Evolutionary conservation across 2,113 vertebrate genomes (phyloP), one percentile per base, ranked within the genome.

Genomic region (Bubo bubo): DNA sequence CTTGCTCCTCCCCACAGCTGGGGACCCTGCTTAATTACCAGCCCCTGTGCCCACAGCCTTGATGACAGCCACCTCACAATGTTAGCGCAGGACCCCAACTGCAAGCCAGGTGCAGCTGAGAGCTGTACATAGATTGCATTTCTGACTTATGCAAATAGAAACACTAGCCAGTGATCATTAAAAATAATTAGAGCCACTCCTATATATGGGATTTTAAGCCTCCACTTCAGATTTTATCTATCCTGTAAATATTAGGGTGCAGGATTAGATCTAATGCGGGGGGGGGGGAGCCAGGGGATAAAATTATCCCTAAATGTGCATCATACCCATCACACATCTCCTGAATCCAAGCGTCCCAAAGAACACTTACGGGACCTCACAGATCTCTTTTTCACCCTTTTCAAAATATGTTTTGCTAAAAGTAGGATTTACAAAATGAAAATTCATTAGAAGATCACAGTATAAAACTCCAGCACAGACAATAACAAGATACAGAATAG

Each of bases 211-310:
- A n/a, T 55, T 68, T 89, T 8, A 53, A 85, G 16, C 47, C 10
- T 45, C 70, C 19, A 16, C 32, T 47, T 74, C 59, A 30, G 37
- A 55, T 52, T 73, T 70, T 74, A 22, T 26, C n/a, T 22, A 3
- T 14, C 34, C 26, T 7, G 5, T n/a, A 75, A 74, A 66, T n/a
- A 43, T 4, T 4, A 45, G 4, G 15, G 18, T 43, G n/a, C 32
- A 66, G 27, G 50, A 81, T 74, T 56, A 62, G 26, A 59, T 50
- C 27, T 67, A 53, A 70, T 3, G 6, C 6, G 2, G 26, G 37
- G 37, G 37, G 20, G 3, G 15, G 10, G 9, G 8, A 18, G 6
- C 12, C 32, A 8, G 60, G 4, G 23, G 14, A 24, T 12, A 1
- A 35, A 66, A 66, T 63, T 15, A 63, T 27, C 60, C 60, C 60